A percentile compares a stretch with the other conserved stretches of the same genome.
These are phyloP conservation scores for Trissolcus japonicus DNA, from an alignment of 2,888 invertebrate genomes.

Conservation along the genomic window DNA sequence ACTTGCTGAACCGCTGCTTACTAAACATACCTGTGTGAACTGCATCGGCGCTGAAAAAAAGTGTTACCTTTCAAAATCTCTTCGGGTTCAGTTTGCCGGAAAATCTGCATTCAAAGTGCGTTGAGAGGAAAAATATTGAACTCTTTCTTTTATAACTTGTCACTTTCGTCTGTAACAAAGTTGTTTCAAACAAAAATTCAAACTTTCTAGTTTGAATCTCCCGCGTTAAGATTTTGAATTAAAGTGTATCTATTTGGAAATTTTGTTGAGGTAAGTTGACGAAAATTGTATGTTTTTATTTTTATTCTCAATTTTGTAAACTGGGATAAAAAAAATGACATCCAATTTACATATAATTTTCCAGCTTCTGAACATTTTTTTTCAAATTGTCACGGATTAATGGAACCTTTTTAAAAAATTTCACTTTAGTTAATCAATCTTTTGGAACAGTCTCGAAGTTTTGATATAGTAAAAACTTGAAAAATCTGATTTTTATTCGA, in stretches of 20 bases:
- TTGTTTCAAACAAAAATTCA: too few species aligned
- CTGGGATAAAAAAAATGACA: too few species aligned
- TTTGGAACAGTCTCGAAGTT: too few species aligned
- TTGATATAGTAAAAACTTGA: too few species aligned
- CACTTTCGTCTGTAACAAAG: background rate
- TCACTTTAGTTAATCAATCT: background rate
- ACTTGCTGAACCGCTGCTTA: slow-evolving; percentile 53
- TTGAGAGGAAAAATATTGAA: background rate
- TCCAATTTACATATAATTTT: too few species aligned
- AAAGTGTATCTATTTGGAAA: too few species aligned
- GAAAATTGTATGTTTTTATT: too few species aligned
- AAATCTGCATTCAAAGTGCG: background rate
- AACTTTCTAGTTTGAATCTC: background rate
- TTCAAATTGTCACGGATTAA: too few species aligned
- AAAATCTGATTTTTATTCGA: too few species aligned
- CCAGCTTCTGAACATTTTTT: too few species aligned
- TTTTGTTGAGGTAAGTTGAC: too few species aligned
- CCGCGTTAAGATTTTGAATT: background rate
- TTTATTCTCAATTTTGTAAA: too few species aligned
- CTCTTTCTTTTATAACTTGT: background rate
- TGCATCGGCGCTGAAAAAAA: background rate
- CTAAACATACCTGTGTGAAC: slow-evolving; percentile 39
- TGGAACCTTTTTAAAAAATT: background rate
- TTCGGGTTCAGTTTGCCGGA: background rate
- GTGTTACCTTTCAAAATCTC: background rate